Percentiles rank a stretch among this genome's conserved stretches.
Evolutionary conservation across 2,888 invertebrate genomes (phyloP).

Genomic region (Geotrupes spiniger): DNA sequence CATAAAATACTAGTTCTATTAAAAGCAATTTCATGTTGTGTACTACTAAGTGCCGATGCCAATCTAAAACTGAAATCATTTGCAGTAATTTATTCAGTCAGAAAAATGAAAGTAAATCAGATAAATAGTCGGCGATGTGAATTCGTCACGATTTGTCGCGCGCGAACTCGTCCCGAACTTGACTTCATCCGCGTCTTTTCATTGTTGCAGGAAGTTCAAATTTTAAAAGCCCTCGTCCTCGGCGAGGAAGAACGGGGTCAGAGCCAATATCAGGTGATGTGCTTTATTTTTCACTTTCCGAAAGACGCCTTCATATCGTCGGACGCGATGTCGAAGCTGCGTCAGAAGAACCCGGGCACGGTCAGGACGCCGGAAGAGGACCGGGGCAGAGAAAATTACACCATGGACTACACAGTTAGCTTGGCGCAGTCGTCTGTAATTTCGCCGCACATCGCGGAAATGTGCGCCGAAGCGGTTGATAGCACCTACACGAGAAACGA

Average conservation of each 20-base stretch:
- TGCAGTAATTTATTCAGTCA: no score
- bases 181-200: constrained; percentile 8
- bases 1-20: no score
- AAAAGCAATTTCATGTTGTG: no score
- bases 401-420: constrained; percentile 80
- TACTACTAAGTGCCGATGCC: no score
- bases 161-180: background rate
- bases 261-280: constrained; percentile 83
- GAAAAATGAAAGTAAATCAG: no score
- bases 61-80: no score
- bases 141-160: constrained; percentile 11
- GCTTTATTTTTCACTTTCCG: constrained; percentile 85
- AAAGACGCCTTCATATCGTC: constrained; percentile 94
- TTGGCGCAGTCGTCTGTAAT: constrained; percentile 66
- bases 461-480: constrained; percentile 76
- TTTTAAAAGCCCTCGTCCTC: constrained; percentile 82
- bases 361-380: constrained; percentile 89
- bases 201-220: constrained; percentile 80
- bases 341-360: constrained; percentile 65
- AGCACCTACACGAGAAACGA: constrained; percentile 74
- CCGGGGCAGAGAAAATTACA: constrained; percentile 76
- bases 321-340: constrained; percentile 93
- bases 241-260: constrained; percentile 93
- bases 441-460: constrained; percentile 68
- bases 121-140: no score